Base-by-base conservation (phyloP, 2,797 vertebrate species). In the Enteromius mattozi region DNA sequence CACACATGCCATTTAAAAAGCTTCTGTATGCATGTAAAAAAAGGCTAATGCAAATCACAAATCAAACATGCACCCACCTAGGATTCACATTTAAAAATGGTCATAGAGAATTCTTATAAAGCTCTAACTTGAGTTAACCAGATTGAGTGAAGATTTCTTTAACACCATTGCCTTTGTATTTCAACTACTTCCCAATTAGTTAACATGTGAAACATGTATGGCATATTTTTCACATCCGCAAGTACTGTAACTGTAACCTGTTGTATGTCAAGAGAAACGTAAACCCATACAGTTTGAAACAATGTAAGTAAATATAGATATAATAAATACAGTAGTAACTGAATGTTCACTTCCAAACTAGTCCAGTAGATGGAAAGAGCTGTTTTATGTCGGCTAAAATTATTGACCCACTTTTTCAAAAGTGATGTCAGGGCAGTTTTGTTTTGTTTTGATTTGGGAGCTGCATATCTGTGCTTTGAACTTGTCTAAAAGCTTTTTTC, bases 351-450 rank as follows among this genome's bases (percentile, higher is more conserved):
- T 81, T 59, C 45, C 42, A 83, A 87, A 81, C 54, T 59, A 78
- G 51, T 45, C 66, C 68, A 78, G 72, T 65, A 76, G 19, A 63
- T 75, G 42, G 42, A 37, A 78, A 84, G 68, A 72, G 78, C 74
- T 86, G 79, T 78, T 40, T 80, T 61, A 71, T 75, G 56, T 69
- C 45, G 69, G 78, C 77, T 75, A 65, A 86, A 86, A 81, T 83
- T 69, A 88, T 72, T 49, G 81, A 86, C 82, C 85, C 69, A 74
- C 66, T 59, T 79, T 78, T 84, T 77, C 78, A 65, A 65, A 42
- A 86, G 68, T 65, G 74, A 66, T 66, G 78, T 42, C 59, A 33
- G 47, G 72, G 56, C 75, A 66, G 72, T 0, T 76, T 37, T 14
- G 13, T 56, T 76, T 35, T 0, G 12, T 14, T n/a, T n/a, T n/a